Evolutionary conservation across 1,140 invertebrate genomes (phyloP), one percentile per base, ranked within the genome.

Genomic region (Dreissena polymorpha): DNA sequence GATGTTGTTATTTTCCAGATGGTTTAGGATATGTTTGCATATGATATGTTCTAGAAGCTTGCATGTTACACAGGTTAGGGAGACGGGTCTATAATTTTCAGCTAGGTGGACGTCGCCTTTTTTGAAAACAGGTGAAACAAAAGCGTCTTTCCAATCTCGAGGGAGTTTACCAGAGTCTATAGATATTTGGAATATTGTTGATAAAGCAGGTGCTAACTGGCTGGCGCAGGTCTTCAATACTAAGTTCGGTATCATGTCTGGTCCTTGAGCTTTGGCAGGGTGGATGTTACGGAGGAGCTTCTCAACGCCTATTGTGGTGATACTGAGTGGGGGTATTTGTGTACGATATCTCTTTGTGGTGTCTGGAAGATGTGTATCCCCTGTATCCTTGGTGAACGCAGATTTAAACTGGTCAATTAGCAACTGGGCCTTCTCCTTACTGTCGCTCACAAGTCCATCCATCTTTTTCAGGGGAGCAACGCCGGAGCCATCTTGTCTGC

Each of bases 361-460:
- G 21, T 69, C n/a, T 67, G 25, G 23, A 10, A 18, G n/a, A 12
- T 67, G 74, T 55, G 21, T 23, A 21, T 23, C n/a, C 1, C 63
- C 64, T 7, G 57, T 29, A 39, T 49, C 49, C 39, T n/a, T 83
- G 67, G 23, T 82, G 39, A 84, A 84, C 0, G 82, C 78, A 16
- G 75, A 87, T 39, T 74, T 68, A 51, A 77, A 86, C 53, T 81
- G 67, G 27, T 74, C 51, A 53, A 63, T 25, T 8, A 79, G 69
- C 6, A 73, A 8, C 16, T 69, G 67, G 50, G 75, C 80, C 49
- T 86, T 86, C 25, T 63, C 65, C 73, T 73, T 82, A 29, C 70
- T 75, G 64, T 79, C 67, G 25, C 10, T 75, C 10, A 73, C 18
- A 0, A 78, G 51, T 51, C 13, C 39, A 10, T 29, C 79, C 10